Evolutionary conservation across 2,113 vertebrate genomes (phyloP).

Genomic region (Cynocephalus volans): DNA sequence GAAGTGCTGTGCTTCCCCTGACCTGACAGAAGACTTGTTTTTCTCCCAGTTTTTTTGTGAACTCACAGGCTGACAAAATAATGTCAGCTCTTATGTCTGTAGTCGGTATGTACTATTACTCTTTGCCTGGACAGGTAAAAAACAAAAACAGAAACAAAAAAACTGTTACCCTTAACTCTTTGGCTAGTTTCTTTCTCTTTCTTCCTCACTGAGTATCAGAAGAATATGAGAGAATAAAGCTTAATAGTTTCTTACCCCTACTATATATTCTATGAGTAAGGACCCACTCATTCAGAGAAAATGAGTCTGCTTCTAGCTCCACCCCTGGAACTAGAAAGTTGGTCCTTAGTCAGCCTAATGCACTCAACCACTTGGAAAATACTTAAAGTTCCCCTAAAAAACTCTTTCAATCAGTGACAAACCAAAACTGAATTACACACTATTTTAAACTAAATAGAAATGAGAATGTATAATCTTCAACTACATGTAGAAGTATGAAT

Average conservation of each 20-base stretch:
- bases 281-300: background rate
- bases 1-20: background rate
- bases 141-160: background rate
- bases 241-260: background rate
- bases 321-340: slow-evolving; percentile 6
- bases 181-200: background rate
- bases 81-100: background rate
- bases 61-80: background rate
- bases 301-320: background rate
- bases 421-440: slow-evolving; percentile 10
- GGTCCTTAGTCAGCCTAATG: background rate
- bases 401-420: slow-evolving; percentile 21
- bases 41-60: background rate
- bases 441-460: background rate
- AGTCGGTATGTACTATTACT: background rate
- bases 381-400: slow-evolving; percentile 29
- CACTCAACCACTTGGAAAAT: slow-evolving; percentile 3
- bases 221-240: background rate
- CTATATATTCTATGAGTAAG: background rate
- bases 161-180: background rate
- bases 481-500: background rate
- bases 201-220: background rate
- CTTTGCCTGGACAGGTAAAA: background rate
- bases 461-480: background rate
- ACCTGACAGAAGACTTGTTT: background rate